A percentile compares a stretch with the other conserved stretches of the same genome.
phyloP scores from a whole-genome alignment of 2,888 invertebrate genomes.

The Podotricha telesiphe region DNA sequence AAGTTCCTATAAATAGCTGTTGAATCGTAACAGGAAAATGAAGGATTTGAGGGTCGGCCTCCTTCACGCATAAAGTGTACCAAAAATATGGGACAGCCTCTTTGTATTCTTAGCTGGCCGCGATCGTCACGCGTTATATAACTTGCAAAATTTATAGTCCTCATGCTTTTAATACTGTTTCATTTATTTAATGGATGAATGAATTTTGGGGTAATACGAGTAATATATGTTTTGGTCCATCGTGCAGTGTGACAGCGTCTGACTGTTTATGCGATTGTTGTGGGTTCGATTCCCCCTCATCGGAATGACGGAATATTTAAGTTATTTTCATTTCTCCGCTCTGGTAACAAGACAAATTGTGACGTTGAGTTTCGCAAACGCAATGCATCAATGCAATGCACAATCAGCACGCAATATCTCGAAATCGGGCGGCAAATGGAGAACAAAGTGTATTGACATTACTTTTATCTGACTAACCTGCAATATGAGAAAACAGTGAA shows the following conservation, averaged over 20 bases:
- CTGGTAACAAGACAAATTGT: too few relatives aligned
- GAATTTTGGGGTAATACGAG: slow-evolving; percentile 1
- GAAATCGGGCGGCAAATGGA: too few relatives aligned
- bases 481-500: too few relatives aligned
- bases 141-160: slow-evolving; percentile 34
- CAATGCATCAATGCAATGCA: too few relatives aligned
- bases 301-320: too few relatives aligned
- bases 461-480: too few relatives aligned
- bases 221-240: background rate
- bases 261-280: too few relatives aligned
- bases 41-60: slow-evolving; percentile 31
- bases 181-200: slow-evolving; percentile 20
- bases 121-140: slow-evolving; percentile 38
- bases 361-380: too few relatives aligned
- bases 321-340: too few relatives aligned
- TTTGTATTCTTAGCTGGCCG: slow-evolving; percentile 34
- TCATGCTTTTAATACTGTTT: slow-evolving; percentile 18
- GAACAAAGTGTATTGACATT: too few relatives aligned
- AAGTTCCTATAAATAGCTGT: slow-evolving; percentile 35
- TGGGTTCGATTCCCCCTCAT: too few relatives aligned
- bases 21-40: slow-evolving; percentile 39
- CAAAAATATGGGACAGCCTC: slow-evolving; percentile 33
- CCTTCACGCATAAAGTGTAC: slow-evolving; percentile 31
- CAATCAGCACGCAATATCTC: too few relatives aligned
- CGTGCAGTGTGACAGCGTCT: background rate